Percentiles rank a stretch among this genome's conserved stretches.
phyloP scores from a whole-genome alignment of 2,888 invertebrate species.

The Polydrusus cervinus region DNA sequence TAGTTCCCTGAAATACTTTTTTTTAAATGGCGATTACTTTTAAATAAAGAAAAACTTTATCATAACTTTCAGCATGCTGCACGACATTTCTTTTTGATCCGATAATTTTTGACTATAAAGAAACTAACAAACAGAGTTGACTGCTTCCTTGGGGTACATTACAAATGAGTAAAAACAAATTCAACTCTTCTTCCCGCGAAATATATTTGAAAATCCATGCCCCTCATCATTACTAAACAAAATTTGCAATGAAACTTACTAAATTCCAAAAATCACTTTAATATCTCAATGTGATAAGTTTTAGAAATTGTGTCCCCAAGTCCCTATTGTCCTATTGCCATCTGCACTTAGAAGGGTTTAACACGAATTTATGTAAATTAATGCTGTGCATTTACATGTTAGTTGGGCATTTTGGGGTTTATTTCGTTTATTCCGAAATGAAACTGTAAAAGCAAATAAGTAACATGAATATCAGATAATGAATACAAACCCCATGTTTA shows the following conservation, averaged over 20 bases:
- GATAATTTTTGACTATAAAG: too few relatives aligned
- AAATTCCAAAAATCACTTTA: not conserved
- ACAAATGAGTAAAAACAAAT: too few relatives aligned
- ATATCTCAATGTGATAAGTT: not conserved
- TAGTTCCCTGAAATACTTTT: too few relatives aligned
- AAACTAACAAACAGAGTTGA: too few relatives aligned
- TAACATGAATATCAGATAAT: constrained; percentile 13
- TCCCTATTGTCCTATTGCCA: constrained; percentile 1
- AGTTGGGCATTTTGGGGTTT: constrained; percentile 5
- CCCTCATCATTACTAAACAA: too few relatives aligned
- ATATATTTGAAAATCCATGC: too few relatives aligned
- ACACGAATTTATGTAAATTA: constrained; percentile 9
- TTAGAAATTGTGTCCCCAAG: not conserved
- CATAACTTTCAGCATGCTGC: too few relatives aligned
- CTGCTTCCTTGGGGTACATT: too few relatives aligned
- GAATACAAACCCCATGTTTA: not conserved
- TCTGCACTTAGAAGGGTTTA: not conserved
- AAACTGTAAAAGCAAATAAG: constrained; percentile 9
- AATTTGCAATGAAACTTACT: not conserved
- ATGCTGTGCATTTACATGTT: constrained; percentile 13
- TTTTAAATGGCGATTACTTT: too few relatives aligned
- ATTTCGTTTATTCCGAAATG: not conserved
- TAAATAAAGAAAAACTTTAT: too few relatives aligned
- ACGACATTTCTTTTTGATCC: too few relatives aligned
- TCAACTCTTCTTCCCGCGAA: too few relatives aligned